Evolutionary conservation across 2,888 invertebrate genomes (phyloP).

Genomic region (Cerceris ruficornis): DNA sequence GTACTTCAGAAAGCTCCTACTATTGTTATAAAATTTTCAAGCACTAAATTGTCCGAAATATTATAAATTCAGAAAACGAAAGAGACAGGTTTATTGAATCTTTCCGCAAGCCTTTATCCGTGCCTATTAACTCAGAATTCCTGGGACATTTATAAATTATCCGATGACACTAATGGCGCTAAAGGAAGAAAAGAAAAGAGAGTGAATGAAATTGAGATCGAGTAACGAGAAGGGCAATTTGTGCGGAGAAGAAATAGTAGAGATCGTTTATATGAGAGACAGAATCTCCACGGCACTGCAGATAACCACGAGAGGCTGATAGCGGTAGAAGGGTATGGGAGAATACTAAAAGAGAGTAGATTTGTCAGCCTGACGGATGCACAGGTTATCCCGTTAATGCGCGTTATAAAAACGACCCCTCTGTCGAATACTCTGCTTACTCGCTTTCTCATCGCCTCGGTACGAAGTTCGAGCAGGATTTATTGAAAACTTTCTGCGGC

Average conservation of each 20-base stretch:
- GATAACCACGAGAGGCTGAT: conserved; percentile 33
- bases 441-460: not conserved
- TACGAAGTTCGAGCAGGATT: conserved; percentile 57
- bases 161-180: not conserved
- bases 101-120: too few relatives aligned
- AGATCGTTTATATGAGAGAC: conserved; percentile 19
- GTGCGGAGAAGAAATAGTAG: conserved; percentile 14
- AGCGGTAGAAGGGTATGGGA: conserved; percentile 49
- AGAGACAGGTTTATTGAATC: too few relatives aligned
- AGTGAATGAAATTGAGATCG: conserved; percentile 1
- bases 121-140: not conserved
- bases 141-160: not conserved
- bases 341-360: conserved; percentile 46
- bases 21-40: too few relatives aligned
- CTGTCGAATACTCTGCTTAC: conserved; percentile 7
- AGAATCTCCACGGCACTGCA: not conserved
- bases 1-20: too few relatives aligned
- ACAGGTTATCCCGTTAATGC: conserved; percentile 62
- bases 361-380: conserved; percentile 65
- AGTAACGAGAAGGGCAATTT: conserved; percentile 5
- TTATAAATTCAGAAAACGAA: too few relatives aligned
- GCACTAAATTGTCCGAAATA: too few relatives aligned
- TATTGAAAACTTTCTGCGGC: conserved; percentile 62
- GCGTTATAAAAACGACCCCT: conserved; percentile 50
- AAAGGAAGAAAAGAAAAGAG: not conserved